These are phyloP conservation scores for Oenanthe oenanthe DNA, from an alignment of 2,113 vertebrate species.

Conservation along the genomic window DNA sequence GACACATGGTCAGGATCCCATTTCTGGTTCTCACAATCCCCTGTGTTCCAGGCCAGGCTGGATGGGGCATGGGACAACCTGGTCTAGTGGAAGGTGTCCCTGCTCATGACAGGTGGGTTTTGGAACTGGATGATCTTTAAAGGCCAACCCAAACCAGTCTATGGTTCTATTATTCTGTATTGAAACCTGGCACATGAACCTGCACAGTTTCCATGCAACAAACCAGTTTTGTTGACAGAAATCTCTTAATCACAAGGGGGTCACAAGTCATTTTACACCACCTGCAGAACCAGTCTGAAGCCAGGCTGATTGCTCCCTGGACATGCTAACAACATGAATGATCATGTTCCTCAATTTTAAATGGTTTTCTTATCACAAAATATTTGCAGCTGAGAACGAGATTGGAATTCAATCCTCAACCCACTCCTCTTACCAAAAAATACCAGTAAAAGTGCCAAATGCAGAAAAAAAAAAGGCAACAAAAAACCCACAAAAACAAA, in stretches of 20 bases:
- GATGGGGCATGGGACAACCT: background rate
- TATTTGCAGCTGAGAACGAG: background rate
- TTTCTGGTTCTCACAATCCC: background rate
- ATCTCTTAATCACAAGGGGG: background rate
- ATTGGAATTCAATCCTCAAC: background rate
- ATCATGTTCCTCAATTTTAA: background rate
- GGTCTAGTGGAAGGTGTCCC: background rate
- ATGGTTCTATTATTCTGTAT: background rate
- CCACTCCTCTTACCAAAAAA: background rate
- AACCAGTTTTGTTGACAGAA: background rate
- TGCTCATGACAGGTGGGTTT: background rate
- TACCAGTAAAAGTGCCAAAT: background rate
- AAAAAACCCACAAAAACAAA: background rate
- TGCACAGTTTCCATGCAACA: background rate
- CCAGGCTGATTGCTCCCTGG: background rate
- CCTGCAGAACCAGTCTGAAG: background rate
- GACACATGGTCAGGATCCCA: background rate
- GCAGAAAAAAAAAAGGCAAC: background rate
- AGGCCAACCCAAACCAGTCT: background rate
- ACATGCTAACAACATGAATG: background rate
- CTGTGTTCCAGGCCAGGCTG: background rate
- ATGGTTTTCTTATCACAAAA: background rate
- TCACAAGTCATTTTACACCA: background rate
- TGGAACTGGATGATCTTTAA: background rate
- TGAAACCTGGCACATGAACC: background rate